Evolutionary conservation across 2,888 invertebrate species (phyloP).

Genomic region (Notodonta ziczac): DNA sequence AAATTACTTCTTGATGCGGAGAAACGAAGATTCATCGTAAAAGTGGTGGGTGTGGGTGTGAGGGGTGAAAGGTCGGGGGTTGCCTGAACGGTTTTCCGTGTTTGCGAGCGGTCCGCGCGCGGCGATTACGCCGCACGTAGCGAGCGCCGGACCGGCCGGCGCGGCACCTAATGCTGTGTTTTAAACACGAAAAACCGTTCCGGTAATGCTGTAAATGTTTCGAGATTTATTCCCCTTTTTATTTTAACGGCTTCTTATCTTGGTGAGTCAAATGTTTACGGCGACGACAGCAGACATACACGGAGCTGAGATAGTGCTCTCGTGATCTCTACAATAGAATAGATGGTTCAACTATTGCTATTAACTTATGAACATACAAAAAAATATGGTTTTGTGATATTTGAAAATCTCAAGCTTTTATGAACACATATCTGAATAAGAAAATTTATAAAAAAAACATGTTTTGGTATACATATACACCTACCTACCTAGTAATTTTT

Average conservation of each 20-base stretch:
- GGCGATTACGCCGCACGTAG: slow-evolving; percentile 80
- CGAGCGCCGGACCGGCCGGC: slow-evolving; percentile 63
- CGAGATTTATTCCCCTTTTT: slow-evolving; percentile 64
- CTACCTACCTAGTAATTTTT: too few relatives aligned
- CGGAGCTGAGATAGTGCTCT: slow-evolving; percentile 22
- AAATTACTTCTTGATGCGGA: slow-evolving; percentile 85
- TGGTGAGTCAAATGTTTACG: slow-evolving; percentile 42
- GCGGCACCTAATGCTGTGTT: slow-evolving; percentile 76
- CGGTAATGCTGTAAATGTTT: slow-evolving; percentile 78
- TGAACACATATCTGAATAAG: too few relatives aligned
- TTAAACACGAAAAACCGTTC: slow-evolving; percentile 83
- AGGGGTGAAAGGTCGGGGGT: slow-evolving; percentile 53
- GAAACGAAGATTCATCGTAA: slow-evolving; percentile 85
- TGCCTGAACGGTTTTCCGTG: slow-evolving; percentile 84
- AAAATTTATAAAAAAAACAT: too few relatives aligned
- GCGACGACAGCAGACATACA: slow-evolving; percentile 26
- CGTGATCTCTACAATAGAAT: not conserved
- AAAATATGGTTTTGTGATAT: too few relatives aligned
- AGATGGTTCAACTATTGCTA: not conserved
- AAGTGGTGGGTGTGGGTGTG: slow-evolving; percentile 70
- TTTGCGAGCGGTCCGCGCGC: slow-evolving; percentile 76
- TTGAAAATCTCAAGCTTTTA: too few relatives aligned
- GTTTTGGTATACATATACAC: too few relatives aligned
- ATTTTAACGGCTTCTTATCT: slow-evolving; percentile 57
- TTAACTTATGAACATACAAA: too few relatives aligned